Percentiles rank a stretch among this genome's conserved stretches.
Evolutionary conservation across 2,888 invertebrate genomes (phyloP).

Genomic region (Sminthurides aquaticus): DNA sequence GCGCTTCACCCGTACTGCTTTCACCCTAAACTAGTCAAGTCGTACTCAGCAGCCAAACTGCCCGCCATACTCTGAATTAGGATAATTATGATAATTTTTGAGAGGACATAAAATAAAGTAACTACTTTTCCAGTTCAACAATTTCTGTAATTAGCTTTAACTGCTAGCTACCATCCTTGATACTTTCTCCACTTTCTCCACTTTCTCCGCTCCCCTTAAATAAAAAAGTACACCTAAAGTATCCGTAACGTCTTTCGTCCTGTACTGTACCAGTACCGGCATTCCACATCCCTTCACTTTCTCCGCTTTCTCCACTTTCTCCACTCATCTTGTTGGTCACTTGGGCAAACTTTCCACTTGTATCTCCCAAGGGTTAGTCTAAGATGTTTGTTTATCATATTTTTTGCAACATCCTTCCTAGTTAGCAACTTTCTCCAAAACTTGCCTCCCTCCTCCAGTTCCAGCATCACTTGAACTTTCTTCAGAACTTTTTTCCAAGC

Average conservation of each 20-base stretch:
- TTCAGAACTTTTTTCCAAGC: too few species aligned
- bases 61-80: too few species aligned
- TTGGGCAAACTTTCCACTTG: not conserved
- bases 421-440: not conserved
- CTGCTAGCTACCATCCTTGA: not conserved
- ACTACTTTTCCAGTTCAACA: not conserved
- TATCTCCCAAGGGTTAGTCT: too few species aligned
- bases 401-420: not conserved
- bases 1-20: not conserved
- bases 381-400: too few species aligned
- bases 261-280: not conserved
- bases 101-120: not conserved
- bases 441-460: too few species aligned
- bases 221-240: not conserved
- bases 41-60: too few species aligned
- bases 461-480: too few species aligned
- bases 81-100: too few species aligned
- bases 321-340: not conserved
- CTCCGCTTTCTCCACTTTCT: not conserved
- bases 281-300: not conserved
- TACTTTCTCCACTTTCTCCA: not conserved
- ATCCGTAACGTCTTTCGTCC: not conserved
- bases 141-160: too few species aligned
- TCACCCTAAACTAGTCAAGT: not conserved
- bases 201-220: not conserved